A percentile compares a stretch with the other conserved stretches of the same genome.
Evolutionary conservation across 2,113 vertebrate species (phyloP).

Genomic region (Clarias macrocephalus): DNA sequence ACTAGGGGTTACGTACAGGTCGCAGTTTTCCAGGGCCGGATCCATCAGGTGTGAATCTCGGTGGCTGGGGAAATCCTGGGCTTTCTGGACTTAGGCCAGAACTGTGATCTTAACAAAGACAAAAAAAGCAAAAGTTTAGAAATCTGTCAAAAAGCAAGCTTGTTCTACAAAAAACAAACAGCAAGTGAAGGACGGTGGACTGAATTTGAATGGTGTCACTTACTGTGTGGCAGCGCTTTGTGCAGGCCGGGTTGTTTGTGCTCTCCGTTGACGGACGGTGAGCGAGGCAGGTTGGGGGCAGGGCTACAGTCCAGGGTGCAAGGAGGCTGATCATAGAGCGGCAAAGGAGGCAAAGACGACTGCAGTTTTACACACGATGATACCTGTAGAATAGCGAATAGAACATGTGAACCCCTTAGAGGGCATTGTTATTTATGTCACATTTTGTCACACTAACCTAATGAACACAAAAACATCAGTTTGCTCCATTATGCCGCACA

Average conservation of each 20-base stretch:
- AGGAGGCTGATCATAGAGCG: constrained; percentile 91
- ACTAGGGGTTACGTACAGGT: constrained; percentile 77
- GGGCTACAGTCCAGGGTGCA: constrained; percentile 83
- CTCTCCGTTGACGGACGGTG: constrained; percentile 86
- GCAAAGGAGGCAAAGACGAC: constrained; percentile 83
- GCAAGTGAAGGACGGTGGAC: neutral
- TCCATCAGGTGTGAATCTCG: constrained; percentile 78
- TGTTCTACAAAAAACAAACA: neutral
- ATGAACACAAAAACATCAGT: neutral
- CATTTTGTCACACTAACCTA: neutral
- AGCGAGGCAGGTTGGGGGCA: constrained; percentile 83
- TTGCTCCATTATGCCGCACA: neutral
- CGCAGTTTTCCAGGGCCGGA: constrained; percentile 85
- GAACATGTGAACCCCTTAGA: neutral
- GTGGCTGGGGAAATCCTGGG: constrained; percentile 81
- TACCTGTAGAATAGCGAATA: constrained; percentile 56
- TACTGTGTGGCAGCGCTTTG: constrained; percentile 70
- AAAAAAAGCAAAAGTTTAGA: neutral
- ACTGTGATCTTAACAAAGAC: constrained; percentile 76
- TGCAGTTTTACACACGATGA: constrained; percentile 80
- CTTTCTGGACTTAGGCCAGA: constrained; percentile 82
- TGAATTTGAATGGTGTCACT: constrained; percentile 35
- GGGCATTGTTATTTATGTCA: neutral
- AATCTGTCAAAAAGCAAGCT: neutral
- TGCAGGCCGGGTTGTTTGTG: constrained; percentile 68